Evolutionary conservation across 2,888 invertebrate species (phyloP).

Genomic region (Celastrina argiolus): DNA sequence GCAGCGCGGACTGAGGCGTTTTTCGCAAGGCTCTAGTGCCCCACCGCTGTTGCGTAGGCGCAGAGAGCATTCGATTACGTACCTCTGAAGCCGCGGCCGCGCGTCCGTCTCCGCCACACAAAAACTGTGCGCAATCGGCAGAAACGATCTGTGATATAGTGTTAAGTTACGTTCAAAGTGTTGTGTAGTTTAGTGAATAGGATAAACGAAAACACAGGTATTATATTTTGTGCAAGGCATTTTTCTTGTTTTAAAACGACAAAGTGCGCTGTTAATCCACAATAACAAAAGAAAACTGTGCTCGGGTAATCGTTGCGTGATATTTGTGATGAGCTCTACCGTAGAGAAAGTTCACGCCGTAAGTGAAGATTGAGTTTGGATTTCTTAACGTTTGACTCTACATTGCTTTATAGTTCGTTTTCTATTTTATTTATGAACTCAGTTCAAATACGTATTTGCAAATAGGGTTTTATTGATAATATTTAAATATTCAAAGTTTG

Average conservation of each 20-base stretch:
- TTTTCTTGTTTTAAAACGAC: neutral
- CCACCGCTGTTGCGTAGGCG: slow-evolving; percentile 61
- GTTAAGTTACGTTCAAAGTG: slow-evolving; percentile 56
- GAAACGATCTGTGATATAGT: slow-evolving; percentile 72
- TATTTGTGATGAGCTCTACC: slow-evolving; percentile 11
- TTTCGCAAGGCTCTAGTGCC: slow-evolving; percentile 72
- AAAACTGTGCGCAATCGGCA: slow-evolving; percentile 58
- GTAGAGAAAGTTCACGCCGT: slow-evolving; percentile 16
- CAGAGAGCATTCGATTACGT: slow-evolving; percentile 38
- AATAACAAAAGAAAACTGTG: slow-evolving; percentile 4
- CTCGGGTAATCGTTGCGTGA: slow-evolving; percentile 14
- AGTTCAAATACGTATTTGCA: neutral
- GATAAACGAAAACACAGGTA: slow-evolving; percentile 2
- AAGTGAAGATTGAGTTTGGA: neutral
- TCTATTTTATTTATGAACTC: neutral
- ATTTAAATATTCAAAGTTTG: slow-evolving; percentile 8
- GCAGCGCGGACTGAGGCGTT: slow-evolving; percentile 43
- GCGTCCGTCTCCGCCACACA: slow-evolving; percentile 41
- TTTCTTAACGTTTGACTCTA: neutral
- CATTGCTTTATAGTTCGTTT: neutral
- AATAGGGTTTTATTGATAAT: neutral
- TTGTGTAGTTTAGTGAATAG: slow-evolving; percentile 25
- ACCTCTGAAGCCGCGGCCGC: slow-evolving; percentile 53
- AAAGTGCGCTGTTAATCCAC: neutral
- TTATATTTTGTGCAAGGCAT: neutral